Evolutionary conservation across 2,113 vertebrate genomes (phyloP), one percentile per base, ranked within the genome.

Genomic region (Dendrocopos noguchii): DNA sequence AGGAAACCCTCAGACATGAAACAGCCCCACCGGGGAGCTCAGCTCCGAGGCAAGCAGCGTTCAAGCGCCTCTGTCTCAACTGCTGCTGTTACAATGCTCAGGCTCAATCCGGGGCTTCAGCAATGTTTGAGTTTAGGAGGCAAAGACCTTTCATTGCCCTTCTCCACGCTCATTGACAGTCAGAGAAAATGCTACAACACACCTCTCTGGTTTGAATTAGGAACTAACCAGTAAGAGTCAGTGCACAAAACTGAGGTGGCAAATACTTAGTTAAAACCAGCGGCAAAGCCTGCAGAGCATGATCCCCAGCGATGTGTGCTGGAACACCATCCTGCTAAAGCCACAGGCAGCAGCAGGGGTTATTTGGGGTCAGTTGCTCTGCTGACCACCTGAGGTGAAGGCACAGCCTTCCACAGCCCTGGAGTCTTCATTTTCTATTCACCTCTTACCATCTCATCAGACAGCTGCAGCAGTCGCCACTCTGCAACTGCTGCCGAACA

Each of bases 401-500:
- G 12, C 44, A 31, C 10, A n/a, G 24, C 31, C 25, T 76, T 24
- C 21, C 6, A 27, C 44, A 83, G 27, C 17, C 46, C 10, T 7
- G 9, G 56, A 56, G 25, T 4, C 47, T 34, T 61, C 15, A 36
- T 9, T 17, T 31, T 57, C 42, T 29, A 5, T 66, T 52, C 46
- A 13, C 7, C 15, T 10, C 36, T 22, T 12, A 42, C 31, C 61
- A 60, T 6, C 33, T 39, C 63, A 16, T 10, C 74, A 50, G 77
- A 64, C 15, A 44, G 60, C 55, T 25, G 5, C 6, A 13, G 21
- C 60, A 2, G 5, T 6, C 10, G 44, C 63, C 19, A 24, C 25
- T 7, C 63, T 44, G 61, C n/a, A 15, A 15, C 42, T 1, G 3
- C 11, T 17, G 15, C 19, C 52, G n/a, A 20, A 13, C 0, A 3